Evolutionary conservation across 2,113 vertebrate genomes (phyloP).

Genomic region (Callithrix jacchus): DNA sequence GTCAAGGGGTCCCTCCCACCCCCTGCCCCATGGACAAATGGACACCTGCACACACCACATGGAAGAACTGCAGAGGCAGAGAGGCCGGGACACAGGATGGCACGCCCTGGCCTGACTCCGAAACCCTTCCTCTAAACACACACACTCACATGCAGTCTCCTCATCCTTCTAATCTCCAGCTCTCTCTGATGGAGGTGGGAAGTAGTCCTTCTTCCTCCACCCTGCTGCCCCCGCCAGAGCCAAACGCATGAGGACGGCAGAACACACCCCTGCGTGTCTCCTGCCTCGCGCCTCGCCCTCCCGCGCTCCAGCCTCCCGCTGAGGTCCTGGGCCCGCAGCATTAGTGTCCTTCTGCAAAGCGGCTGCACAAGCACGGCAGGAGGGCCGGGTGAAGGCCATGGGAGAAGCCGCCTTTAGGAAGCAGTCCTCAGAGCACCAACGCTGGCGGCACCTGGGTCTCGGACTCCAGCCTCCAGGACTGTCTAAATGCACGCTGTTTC

Average conservation of each 20-base stretch:
- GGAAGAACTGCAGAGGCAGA: not conserved
- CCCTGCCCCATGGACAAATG: rapidly evolving
- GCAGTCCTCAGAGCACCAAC: too few relatives aligned
- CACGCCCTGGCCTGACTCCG: not conserved
- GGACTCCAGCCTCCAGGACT: rapidly evolving
- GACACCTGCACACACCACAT: not conserved
- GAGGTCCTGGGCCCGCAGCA: rapidly evolving
- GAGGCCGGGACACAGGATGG: rapidly evolving
- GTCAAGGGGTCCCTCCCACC: not conserved
- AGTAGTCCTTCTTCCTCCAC: not conserved
- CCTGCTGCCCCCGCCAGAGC: not conserved
- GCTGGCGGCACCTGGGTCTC: rapidly evolving
- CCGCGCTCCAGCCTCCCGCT: too few relatives aligned
- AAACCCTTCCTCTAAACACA: too few relatives aligned
- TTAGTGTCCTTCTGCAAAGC: not conserved
- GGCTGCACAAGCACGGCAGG: not conserved
- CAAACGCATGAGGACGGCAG: rapidly evolving
- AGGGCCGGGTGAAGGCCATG: rapidly evolving
- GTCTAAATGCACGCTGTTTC: not conserved
- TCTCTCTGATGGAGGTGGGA: not conserved
- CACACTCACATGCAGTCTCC: not conserved
- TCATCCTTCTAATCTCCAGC: rapidly evolving
- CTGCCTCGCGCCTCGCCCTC: not conserved
- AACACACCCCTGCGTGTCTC: rapidly evolving
- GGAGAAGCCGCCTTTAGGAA: not conserved